A percentile compares a stretch with the other conserved stretches of the same genome.
Evolutionary conservation across 2,888 invertebrate species (phyloP).

Genomic region (Xylocampa areola): DNA sequence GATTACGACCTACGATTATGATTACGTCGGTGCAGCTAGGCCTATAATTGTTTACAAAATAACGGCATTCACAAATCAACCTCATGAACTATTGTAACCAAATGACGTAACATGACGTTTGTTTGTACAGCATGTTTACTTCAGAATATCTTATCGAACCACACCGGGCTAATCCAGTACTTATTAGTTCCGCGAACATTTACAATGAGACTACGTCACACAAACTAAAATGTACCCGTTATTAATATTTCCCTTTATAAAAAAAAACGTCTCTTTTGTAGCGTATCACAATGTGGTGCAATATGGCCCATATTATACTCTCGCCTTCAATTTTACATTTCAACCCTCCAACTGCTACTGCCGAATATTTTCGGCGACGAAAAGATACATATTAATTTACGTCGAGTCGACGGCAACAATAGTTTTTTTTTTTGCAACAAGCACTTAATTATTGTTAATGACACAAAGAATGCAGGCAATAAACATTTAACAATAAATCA

Average conservation of each 20-base stretch:
- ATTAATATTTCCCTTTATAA: conserved; percentile 4
- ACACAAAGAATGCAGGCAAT: conserved; percentile 44
- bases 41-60: conserved; percentile 35
- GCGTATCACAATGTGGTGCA: conserved; percentile 28
- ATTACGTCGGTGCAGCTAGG: too few species aligned
- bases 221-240: conserved; percentile 1
- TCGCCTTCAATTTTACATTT: conserved; percentile 35
- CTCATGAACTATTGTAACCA: conserved; percentile 39
- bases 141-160: conserved; percentile 17
- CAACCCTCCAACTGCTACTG: conserved; percentile 37
- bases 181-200: conserved; percentile 22
- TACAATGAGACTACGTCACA: conserved; percentile 26
- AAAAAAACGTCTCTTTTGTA: conserved; percentile 15
- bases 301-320: conserved; percentile 31
- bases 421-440: conserved; percentile 37
- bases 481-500: conserved; percentile 29
- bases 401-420: conserved; percentile 6
- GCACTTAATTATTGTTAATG: conserved; percentile 47
- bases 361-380: conserved; percentile 13
- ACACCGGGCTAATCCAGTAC: conserved; percentile 26
- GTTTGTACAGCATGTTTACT: conserved; percentile 38
- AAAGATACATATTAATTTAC: conserved; percentile 1
- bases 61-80: conserved; percentile 31
- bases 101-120: conserved; percentile 45
- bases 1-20: too few species aligned